Evolutionary conservation across 2,797 vertebrate species (phyloP).

Genomic region (Glyptemys insculpta): DNA sequence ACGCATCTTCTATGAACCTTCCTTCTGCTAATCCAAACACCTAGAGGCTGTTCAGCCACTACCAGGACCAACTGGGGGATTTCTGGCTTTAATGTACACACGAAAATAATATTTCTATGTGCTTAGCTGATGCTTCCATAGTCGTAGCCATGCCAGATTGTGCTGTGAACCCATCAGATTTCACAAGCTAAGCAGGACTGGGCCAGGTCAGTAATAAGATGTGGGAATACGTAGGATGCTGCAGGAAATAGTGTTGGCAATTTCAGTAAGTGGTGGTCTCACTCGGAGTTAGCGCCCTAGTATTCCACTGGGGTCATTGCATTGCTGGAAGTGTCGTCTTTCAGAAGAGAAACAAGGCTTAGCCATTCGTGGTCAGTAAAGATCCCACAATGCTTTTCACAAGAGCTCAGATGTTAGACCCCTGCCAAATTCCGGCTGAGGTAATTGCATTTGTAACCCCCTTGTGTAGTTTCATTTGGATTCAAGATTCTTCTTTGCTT

Average conservation of each 20-base stretch:
- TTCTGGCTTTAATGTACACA: conserved; percentile 24
- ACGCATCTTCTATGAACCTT: background rate
- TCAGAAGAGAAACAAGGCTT: background rate
- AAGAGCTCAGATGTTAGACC: background rate
- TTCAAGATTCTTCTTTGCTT: background rate
- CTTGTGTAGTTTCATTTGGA: conserved; percentile 1
- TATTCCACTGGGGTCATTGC: background rate
- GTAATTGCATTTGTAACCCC: background rate
- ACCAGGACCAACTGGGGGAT: conserved; percentile 5
- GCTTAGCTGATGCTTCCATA: background rate
- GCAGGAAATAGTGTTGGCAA: background rate
- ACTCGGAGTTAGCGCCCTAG: background rate
- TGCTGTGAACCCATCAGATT: background rate
- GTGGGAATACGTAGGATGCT: background rate
- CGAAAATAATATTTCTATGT: background rate
- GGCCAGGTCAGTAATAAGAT: background rate
- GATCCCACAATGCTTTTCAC: background rate
- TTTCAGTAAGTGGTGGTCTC: background rate
- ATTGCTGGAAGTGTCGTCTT: background rate
- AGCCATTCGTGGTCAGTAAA: background rate
- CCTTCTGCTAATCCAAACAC: conserved; percentile 46
- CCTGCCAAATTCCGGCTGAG: background rate
- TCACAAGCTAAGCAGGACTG: background rate
- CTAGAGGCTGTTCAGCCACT: background rate
- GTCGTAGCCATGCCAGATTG: accelerated